phyloP scores from a whole-genome alignment of 2,113 vertebrate genomes.

The Cichladusa arquata region DNA sequence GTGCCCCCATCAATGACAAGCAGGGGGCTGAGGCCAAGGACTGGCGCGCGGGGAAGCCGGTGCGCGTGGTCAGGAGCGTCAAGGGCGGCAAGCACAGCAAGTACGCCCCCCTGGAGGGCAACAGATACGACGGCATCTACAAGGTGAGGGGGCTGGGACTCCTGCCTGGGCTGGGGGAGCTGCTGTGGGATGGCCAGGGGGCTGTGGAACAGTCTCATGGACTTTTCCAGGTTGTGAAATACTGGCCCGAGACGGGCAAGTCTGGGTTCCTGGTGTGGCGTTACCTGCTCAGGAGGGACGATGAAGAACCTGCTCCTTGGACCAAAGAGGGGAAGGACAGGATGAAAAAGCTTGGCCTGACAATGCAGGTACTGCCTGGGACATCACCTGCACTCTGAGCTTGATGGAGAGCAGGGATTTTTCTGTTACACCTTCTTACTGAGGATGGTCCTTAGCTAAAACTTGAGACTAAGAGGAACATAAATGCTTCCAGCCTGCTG shows the following conservation, averaged over 20 bases:
- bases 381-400: neutral
- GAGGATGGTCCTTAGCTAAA: neutral
- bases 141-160: conserved; percentile 76
- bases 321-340: conserved; percentile 93
- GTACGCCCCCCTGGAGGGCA: conserved; percentile 89
- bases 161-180: too few relatives aligned
- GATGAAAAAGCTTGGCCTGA: conserved; percentile 89
- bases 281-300: conserved; percentile 90
- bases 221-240: conserved; percentile 84
- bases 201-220: fast-evolving
- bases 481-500: neutral
- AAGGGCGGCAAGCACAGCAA: conserved; percentile 96
- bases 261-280: conserved; percentile 97
- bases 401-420: neutral
- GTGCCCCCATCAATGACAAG: conserved; percentile 86
- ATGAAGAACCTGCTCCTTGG: conserved; percentile 93
- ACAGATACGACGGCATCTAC: conserved; percentile 96
- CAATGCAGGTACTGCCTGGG: conserved; percentile 84
- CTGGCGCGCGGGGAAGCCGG: conserved; percentile 92
- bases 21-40: conserved; percentile 88
- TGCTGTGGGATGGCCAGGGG: neutral
- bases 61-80: conserved; percentile 89
- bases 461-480: neutral
- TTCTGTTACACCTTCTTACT: fast-evolving
- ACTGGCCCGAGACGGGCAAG: conserved; percentile 96